Conservation (phyloP, 2,888 invertebrate genomes). For the Netelia inedita region DNA sequence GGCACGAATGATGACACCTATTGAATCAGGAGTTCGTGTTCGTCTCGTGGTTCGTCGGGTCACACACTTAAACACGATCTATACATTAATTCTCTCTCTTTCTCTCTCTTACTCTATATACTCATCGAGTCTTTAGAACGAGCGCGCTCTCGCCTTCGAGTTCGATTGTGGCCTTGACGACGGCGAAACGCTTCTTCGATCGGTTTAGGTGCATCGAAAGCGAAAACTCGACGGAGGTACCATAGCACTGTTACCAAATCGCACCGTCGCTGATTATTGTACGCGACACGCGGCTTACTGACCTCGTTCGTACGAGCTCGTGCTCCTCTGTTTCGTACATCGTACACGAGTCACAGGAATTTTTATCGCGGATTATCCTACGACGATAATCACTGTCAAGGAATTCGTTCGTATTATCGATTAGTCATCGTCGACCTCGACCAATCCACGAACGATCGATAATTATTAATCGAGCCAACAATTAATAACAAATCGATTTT, state of each 20-base stretch:
- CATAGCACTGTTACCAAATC: conserved; percentile 59
- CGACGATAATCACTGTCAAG: not conserved
- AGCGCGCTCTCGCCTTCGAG: not conserved
- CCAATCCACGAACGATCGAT: not conserved
- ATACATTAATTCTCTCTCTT: not conserved
- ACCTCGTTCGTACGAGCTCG: conserved; percentile 46
- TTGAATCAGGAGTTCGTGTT: conserved; percentile 71
- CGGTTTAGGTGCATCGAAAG: conserved; percentile 78
- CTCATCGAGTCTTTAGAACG: conserved; percentile 16
- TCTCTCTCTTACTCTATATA: not conserved
- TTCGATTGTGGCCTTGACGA: conserved; percentile 79
- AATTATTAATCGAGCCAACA: not conserved
- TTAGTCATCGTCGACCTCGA: not conserved
- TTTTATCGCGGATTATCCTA: not conserved
- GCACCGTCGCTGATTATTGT: not conserved
- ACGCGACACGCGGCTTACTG: conserved; percentile 55
- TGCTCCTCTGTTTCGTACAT: conserved; percentile 29
- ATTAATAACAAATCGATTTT: not conserved
- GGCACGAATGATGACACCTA: conserved; percentile 66
- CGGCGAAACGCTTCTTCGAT: conserved; percentile 57
- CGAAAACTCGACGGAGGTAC: conserved; percentile 77
- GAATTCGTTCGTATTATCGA: conserved; percentile 8
- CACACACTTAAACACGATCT: conserved; percentile 31
- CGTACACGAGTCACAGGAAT: conserved; percentile 12
- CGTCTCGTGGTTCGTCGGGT: conserved; percentile 55